A percentile compares a stretch with the other conserved stretches of the same genome.
phyloP scores from a whole-genome alignment of 2,888 invertebrate species.

The Dynastes hyllus region DNA sequence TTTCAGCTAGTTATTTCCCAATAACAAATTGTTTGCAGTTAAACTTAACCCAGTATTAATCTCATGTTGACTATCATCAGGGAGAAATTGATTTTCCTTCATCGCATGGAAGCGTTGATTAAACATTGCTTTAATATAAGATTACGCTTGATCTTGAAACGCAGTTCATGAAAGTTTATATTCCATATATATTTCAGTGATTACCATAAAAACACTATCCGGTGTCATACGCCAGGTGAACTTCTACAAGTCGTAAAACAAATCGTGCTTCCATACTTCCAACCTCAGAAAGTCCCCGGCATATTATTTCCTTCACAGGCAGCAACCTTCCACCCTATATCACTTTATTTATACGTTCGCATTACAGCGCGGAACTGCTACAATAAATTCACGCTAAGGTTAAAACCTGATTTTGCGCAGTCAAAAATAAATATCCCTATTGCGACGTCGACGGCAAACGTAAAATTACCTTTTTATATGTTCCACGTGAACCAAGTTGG shows the following conservation, averaged over 20 bases:
- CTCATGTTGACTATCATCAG: too few relatives aligned
- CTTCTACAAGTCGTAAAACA: constrained; percentile 30
- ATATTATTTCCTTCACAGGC: constrained; percentile 27
- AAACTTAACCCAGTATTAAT: too few relatives aligned
- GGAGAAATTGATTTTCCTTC: too few relatives aligned
- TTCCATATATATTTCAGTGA: constrained; percentile 1
- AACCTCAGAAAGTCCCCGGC: constrained; percentile 30
- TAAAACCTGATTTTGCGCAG: constrained; percentile 42
- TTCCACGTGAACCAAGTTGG: constrained; percentile 43
- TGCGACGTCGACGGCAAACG: constrained; percentile 44
- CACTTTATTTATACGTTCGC: constrained; percentile 44
- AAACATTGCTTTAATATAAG: background rate
- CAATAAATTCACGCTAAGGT: constrained; percentile 47
- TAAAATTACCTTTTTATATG: constrained; percentile 45
- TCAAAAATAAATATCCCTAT: constrained; percentile 46
- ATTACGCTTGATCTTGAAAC: background rate
- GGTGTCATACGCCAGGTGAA: constrained; percentile 20
- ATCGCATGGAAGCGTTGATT: background rate
- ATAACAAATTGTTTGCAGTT: too few relatives aligned
- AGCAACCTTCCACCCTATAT: constrained; percentile 28
- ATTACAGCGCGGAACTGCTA: constrained; percentile 42
- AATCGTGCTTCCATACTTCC: constrained; percentile 12
- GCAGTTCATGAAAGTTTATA: background rate
- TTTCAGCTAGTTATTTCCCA: too few relatives aligned
- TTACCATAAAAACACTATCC: constrained; percentile 34